Evolutionary conservation across 2,888 invertebrate species (phyloP).

Genomic region (Caenorhabditis wallacei): DNA sequence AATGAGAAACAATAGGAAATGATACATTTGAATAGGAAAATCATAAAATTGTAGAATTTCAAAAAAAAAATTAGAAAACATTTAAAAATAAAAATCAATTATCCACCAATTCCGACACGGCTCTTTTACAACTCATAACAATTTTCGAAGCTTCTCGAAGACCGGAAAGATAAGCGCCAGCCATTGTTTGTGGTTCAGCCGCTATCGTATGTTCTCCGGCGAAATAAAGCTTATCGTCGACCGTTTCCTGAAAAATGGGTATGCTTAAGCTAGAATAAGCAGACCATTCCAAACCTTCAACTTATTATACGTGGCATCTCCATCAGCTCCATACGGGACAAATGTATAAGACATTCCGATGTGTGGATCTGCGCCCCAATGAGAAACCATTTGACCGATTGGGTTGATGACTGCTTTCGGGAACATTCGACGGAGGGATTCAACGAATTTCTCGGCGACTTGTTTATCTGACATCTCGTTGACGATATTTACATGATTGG

Average conservation of each 20-base stretch:
- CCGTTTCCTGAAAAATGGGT: conserved; percentile 70
- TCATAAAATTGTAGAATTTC: no score
- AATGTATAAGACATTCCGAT: conserved; percentile 85
- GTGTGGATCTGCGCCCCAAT: conserved; percentile 84
- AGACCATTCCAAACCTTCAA: conserved; percentile 83
- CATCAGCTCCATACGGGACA: conserved; percentile 84
- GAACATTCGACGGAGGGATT: conserved; percentile 84
- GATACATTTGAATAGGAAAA: no score
- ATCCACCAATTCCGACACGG: neutral
- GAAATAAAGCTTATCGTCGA: conserved; percentile 84
- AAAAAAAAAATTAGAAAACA: neutral
- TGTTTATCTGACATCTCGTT: conserved; percentile 83
- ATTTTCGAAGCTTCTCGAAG: conserved; percentile 84
- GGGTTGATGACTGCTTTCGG: conserved; percentile 84
- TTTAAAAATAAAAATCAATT: neutral
- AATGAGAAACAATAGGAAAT: no score
- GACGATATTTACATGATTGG: conserved; percentile 83
- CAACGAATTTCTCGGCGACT: conserved; percentile 83
- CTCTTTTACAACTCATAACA: conserved; percentile 35
- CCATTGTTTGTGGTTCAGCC: conserved; percentile 84
- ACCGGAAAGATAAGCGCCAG: conserved; percentile 85
- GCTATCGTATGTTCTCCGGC: conserved; percentile 84
- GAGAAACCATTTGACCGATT: conserved; percentile 83
- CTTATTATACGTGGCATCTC: conserved; percentile 83
- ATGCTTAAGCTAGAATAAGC: neutral